Evolutionary conservation across 2,888 invertebrate genomes (phyloP).

Genomic region (Netelia melanura): DNA sequence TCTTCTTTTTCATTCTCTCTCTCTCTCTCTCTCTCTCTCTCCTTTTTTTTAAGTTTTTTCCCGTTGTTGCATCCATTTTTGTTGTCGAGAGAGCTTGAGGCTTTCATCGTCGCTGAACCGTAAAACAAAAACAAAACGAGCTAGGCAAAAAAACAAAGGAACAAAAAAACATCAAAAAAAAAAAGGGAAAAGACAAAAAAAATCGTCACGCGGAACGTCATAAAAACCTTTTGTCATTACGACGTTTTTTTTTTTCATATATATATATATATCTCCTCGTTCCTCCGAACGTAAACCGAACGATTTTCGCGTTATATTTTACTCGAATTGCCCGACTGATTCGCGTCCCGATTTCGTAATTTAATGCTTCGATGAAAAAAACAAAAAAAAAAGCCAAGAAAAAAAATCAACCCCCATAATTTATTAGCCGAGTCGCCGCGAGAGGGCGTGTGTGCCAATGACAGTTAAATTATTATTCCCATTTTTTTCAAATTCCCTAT

Average conservation of each 20-base stretch:
- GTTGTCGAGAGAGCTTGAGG: slow-evolving; percentile 24
- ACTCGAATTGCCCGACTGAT: no score
- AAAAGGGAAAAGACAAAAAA: no score
- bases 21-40: not conserved
- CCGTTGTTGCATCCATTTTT: not conserved
- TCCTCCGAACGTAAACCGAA: not conserved
- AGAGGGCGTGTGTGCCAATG: no score
- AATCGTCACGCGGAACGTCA: not conserved
- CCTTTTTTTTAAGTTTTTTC: not conserved
- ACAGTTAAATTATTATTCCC: no score
- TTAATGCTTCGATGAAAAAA: no score
- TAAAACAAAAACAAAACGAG: slow-evolving; percentile 32
- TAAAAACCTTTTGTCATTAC: slow-evolving; percentile 43
- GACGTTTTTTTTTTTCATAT: not conserved
- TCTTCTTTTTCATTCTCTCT: not conserved
- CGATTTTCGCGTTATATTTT: not conserved
- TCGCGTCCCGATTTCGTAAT: no score
- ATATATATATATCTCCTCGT: not conserved
- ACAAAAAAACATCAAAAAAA: slow-evolving; percentile 20
- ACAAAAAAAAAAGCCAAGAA: no score
- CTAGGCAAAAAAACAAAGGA: no score
- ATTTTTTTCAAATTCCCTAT: no score
- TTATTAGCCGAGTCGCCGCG: no score
- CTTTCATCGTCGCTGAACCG: slow-evolving; percentile 23
- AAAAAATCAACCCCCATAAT: no score